A percentile compares a stretch with the other conserved stretches of the same genome.
These are phyloP conservation scores for Esox lucius DNA, from an alignment of 2,797 vertebrate genomes.

Conservation along the genomic window DNA sequence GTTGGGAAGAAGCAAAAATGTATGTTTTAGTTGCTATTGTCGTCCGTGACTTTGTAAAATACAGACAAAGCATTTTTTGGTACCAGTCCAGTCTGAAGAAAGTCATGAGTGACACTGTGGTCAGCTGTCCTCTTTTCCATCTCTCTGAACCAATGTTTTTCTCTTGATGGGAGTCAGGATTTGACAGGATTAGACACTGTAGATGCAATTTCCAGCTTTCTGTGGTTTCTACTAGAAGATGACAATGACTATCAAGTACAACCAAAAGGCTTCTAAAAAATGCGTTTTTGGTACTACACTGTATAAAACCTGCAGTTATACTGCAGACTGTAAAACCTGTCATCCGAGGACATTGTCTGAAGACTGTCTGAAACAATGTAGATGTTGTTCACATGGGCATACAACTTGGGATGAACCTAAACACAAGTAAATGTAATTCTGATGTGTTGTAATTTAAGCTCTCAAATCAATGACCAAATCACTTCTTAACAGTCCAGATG, in stretches of 20 bases:
- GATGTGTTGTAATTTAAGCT: not conserved
- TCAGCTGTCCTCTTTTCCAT: conserved; percentile 45
- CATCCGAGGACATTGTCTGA: not conserved
- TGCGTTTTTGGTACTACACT: conserved; percentile 27
- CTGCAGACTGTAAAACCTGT: not conserved
- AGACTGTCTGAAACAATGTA: not conserved
- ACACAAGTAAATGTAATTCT: not conserved
- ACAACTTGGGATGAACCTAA: not conserved
- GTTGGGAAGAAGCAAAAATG: not conserved
- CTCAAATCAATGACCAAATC: not conserved
- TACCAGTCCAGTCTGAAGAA: conserved; percentile 25
- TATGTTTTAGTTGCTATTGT: not conserved
- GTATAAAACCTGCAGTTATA: conserved; percentile 17
- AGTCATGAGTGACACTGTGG: conserved; percentile 55
- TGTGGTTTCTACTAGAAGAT: conserved; percentile 59
- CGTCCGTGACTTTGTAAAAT: not conserved
- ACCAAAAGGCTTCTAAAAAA: conserved; percentile 46
- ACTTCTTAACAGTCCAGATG: not conserved
- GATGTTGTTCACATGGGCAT: not conserved
- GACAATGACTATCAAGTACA: conserved; percentile 67
- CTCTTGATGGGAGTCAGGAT: conserved; percentile 31
- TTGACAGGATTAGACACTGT: conserved; percentile 43
- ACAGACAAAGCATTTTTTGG: conserved; percentile 5
- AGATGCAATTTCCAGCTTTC: conserved; percentile 52
- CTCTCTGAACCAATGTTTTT: conserved; percentile 42